phyloP scores from a whole-genome alignment of 2,797 vertebrate genomes.

The Clamator glandarius region DNA sequence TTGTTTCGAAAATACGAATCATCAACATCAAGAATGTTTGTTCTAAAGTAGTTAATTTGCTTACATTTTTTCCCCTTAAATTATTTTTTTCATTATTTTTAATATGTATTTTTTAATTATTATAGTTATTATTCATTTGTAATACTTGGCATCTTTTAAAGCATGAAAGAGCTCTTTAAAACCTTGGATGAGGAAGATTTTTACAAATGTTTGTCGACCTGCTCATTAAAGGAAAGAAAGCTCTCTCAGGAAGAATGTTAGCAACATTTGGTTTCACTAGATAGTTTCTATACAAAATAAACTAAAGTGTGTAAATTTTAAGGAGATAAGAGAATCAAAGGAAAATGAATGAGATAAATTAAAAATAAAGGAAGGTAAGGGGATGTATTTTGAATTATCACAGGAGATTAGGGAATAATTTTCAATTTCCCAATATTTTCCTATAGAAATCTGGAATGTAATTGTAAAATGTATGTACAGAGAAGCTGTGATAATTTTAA shows the following conservation, averaged over 20 bases:
- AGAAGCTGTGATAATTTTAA: constrained; percentile 33
- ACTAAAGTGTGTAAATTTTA: neutral
- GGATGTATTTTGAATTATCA: neutral
- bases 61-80: neutral
- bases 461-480: neutral
- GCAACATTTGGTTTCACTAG: neutral
- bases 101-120: neutral
- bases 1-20: neutral
- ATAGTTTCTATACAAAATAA: neutral
- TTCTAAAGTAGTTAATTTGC: neutral
- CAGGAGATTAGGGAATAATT: neutral
- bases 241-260: neutral
- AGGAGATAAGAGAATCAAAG: neutral
- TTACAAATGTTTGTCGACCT: neutral
- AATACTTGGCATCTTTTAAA: neutral
- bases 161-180: neutral
- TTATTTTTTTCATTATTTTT: neutral
- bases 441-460: neutral
- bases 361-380: neutral
- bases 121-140: neutral
- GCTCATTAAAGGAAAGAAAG: neutral
- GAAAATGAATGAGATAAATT: neutral
- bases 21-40: neutral
- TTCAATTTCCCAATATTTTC: neutral
- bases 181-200: neutral